Evolutionary conservation across 2,113 vertebrate genomes (phyloP).

Genomic region (Myotis brandtii): DNA sequence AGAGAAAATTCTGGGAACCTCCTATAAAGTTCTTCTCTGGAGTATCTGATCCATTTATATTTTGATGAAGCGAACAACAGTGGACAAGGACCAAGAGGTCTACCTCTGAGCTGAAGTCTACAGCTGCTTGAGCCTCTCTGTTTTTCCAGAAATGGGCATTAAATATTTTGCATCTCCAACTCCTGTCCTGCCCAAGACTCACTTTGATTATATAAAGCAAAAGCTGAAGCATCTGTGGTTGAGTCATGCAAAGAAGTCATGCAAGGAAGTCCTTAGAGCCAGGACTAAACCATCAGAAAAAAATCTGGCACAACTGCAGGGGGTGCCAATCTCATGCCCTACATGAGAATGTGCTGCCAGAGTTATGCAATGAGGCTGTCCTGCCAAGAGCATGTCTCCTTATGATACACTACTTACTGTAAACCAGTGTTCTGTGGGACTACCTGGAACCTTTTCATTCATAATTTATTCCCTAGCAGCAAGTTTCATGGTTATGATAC

Average conservation of each 20-base stretch:
- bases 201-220: not conserved
- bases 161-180: slow-evolving; percentile 12
- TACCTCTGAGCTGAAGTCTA: not conserved
- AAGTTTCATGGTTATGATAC: not conserved
- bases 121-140: not conserved
- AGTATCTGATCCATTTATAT: not conserved
- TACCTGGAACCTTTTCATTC: not conserved
- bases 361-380: not conserved
- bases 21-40: not conserved
- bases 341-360: not conserved
- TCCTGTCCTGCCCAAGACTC: not conserved
- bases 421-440: not conserved
- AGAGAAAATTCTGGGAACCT: not conserved
- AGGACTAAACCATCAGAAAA: not conserved
- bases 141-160: not conserved
- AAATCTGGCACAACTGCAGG: not conserved
- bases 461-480: not conserved
- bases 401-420: not conserved
- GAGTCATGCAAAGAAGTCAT: slow-evolving; percentile 15
- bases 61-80: not conserved
- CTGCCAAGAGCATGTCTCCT: not conserved
- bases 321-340: not conserved
- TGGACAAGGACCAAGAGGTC: not conserved
- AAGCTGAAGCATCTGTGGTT: slow-evolving; percentile 11
- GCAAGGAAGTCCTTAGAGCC: not conserved